Percentiles rank a stretch among this genome's conserved stretches.
Evolutionary conservation across 2,797 vertebrate species (phyloP).

Genomic region (Argya squamiceps): DNA sequence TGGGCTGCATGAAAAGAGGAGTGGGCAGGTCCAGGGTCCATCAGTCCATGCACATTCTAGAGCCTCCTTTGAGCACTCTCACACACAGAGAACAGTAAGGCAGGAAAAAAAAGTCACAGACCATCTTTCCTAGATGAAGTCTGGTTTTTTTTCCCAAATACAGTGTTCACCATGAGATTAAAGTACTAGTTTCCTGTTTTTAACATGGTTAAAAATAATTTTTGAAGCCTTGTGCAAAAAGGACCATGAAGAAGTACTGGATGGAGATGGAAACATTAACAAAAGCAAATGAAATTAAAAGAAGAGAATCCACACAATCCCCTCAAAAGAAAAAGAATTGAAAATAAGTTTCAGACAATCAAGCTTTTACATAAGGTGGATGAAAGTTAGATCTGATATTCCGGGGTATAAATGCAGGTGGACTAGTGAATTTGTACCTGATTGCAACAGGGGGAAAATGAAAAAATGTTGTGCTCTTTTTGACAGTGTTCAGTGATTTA

Average conservation of each 20-base stretch:
- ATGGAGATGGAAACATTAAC: not conserved
- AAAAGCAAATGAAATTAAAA: not conserved
- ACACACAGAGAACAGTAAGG: not conserved
- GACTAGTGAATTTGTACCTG: not conserved
- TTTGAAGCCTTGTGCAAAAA: not conserved
- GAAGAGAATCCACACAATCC: not conserved
- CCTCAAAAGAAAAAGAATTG: not conserved
- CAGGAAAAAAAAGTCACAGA: not conserved
- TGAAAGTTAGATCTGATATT: not conserved
- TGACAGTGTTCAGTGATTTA: not conserved
- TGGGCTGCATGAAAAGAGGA: not conserved
- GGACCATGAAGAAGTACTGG: not conserved
- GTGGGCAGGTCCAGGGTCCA: not conserved
- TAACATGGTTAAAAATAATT: not conserved
- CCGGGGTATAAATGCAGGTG: not conserved
- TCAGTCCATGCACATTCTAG: not conserved
- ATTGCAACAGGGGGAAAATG: not conserved
- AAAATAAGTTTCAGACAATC: not conserved
- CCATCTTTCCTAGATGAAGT: not conserved
- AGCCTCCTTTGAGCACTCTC: not conserved
- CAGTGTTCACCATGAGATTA: not conserved
- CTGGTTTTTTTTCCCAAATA: not conserved
- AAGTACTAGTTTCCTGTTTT: not conserved
- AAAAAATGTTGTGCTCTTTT: not conserved
- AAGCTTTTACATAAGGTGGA: not conserved